Conservation (phyloP, 1,140 invertebrate species). For the Pygmarrhopalites habei region DNA sequence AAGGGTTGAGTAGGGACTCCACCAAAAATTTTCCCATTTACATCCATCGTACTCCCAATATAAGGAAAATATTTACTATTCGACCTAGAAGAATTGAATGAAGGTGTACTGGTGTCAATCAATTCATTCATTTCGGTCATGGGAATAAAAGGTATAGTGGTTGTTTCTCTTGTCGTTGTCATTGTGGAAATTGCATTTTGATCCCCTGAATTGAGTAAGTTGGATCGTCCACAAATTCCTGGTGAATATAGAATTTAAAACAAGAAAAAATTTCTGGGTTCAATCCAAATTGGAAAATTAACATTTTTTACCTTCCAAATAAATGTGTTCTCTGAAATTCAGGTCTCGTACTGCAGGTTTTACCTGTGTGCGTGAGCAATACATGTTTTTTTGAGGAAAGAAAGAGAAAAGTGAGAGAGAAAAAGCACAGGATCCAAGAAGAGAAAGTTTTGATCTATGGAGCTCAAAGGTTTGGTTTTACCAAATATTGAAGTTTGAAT, state of each 20-base stretch:
- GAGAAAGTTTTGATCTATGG: not conserved
- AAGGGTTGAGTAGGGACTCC: not conserved
- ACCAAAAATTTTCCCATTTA: not conserved
- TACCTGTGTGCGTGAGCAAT: too few species aligned
- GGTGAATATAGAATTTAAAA: not conserved
- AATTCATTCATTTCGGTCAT: too few species aligned
- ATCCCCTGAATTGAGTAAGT: not conserved
- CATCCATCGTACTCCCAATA: not conserved
- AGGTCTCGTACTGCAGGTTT: not conserved
- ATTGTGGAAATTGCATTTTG: not conserved
- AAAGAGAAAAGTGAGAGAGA: too few species aligned
- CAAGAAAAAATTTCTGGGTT: too few species aligned
- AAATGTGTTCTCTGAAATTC: not conserved
- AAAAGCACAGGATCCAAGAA: too few species aligned
- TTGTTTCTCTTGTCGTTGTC: not conserved
- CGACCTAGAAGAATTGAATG: too few species aligned
- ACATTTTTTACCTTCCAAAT: not conserved
- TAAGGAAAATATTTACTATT: conserved; percentile 6
- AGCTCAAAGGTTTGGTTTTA: conserved; percentile 1
- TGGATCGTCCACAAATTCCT: conserved; percentile 2
- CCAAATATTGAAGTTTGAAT: conserved; percentile 35
- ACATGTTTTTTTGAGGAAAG: too few species aligned
- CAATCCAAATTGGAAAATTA: too few species aligned
- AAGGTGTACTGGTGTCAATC: too few species aligned
- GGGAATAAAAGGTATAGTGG: too few species aligned